phyloP scores from a whole-genome alignment of 2,113 vertebrate species.

The Peucedramus taeniatus region DNA sequence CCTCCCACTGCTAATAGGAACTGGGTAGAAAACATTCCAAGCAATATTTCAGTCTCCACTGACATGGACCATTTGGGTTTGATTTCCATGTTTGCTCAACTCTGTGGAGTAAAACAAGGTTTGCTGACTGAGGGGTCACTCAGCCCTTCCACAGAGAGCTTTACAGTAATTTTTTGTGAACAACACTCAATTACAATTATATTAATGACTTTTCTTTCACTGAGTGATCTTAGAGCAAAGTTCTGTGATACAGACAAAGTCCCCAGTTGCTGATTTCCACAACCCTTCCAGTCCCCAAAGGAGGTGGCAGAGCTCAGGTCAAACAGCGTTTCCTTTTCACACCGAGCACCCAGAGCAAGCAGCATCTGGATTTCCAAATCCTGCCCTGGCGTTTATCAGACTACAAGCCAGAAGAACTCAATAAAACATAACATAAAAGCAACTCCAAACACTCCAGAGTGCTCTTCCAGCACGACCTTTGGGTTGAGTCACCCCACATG shows the following conservation, averaged over 20 bases:
- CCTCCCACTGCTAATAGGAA: neutral
- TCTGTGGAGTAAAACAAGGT: neutral
- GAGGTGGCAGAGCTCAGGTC: neutral
- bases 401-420: neutral
- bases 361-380: neutral
- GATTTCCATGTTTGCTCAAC: neutral
- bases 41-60: neutral
- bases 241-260: neutral
- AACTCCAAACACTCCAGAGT: neutral
- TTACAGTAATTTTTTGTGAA: neutral
- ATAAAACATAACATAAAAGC: constrained; percentile 21
- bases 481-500: neutral
- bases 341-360: neutral
- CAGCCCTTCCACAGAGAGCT: neutral
- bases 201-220: neutral
- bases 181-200: neutral
- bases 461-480: neutral
- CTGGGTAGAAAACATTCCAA: neutral
- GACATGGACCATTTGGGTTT: neutral
- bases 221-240: neutral
- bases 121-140: neutral
- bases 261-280: neutral
- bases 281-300: neutral
- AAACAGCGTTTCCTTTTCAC: neutral
- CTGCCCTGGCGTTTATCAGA: neutral